A percentile compares a stretch with the other conserved stretches of the same genome.
Conservation (phyloP, 2,888 invertebrate species). For the Diloba caeruleocephala region DNA sequence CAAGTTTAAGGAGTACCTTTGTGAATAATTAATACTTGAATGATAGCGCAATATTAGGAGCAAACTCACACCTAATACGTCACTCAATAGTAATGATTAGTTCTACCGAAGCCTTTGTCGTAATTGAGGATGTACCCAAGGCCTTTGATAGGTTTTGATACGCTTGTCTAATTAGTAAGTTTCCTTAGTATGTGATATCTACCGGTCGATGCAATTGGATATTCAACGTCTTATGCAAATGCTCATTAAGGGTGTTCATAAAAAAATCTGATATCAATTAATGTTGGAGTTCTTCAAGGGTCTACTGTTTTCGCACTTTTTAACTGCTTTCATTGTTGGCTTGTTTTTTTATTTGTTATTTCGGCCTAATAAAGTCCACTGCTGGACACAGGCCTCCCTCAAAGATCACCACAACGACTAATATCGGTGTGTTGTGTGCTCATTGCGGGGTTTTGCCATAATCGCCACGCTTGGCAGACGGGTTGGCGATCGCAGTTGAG, state of each 20-base stretch:
- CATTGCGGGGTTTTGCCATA: no score
- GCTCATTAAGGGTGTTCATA: constrained; percentile 1
- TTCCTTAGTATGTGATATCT: constrained; percentile 23
- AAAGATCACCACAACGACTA: no score
- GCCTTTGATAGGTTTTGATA: constrained; percentile 31
- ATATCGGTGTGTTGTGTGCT: no score
- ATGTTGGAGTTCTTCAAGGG: constrained; percentile 16
- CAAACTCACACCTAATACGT: constrained; percentile 32
- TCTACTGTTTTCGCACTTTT: background rate
- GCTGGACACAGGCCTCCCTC: no score
- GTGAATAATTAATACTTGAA: constrained; percentile 48
- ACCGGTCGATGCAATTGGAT: constrained; percentile 7
- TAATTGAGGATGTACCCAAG: constrained; percentile 16
- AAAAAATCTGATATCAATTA: constrained; percentile 2
- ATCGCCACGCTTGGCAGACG: no score
- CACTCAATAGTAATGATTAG: constrained; percentile 37
- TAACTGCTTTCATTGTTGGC: no score
- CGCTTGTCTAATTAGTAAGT: constrained; percentile 24
- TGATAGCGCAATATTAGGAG: constrained; percentile 33
- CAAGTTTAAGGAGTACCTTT: constrained; percentile 31
- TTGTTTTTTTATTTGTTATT: no score
- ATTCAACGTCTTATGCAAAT: constrained; percentile 8
- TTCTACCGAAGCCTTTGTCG: constrained; percentile 16
- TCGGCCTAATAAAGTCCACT: no score
- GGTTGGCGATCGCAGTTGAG: no score